These are phyloP conservation scores for Leptobrachium ailaonicum DNA, from an alignment of 2,113 vertebrate genomes.

Conservation along the genomic window DNA sequence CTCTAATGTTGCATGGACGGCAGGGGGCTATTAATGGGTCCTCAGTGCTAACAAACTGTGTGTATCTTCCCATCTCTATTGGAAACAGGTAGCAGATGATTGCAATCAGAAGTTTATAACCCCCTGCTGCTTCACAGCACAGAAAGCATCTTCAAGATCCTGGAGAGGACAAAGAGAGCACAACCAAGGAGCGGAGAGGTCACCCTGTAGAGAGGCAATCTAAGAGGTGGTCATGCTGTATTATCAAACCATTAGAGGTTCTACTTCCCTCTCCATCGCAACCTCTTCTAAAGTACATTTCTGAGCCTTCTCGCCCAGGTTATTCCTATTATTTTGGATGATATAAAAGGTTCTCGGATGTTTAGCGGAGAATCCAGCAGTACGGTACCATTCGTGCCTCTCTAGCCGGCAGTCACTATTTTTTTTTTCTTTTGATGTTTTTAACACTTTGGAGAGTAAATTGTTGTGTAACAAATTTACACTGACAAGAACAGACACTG, in stretches of 20 bases:
- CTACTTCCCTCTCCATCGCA: background rate
- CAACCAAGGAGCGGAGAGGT: background rate
- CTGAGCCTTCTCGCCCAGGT: no score
- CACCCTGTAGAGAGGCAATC: background rate
- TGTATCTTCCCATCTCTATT: conserved; percentile 31
- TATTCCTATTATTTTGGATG: no score
- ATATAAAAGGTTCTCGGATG: no score
- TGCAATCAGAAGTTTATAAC: conserved; percentile 37
- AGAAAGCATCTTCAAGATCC: conserved; percentile 10
- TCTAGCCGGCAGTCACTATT: no score
- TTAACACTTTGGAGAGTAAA: no score
- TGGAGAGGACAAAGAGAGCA: background rate
- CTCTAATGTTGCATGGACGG: background rate
- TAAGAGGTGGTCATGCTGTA: background rate
- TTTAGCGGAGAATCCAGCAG: no score
- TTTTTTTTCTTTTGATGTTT: no score
- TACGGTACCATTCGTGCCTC: no score
- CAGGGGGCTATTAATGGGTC: conserved; percentile 27
- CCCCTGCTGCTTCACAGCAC: conserved; percentile 27
- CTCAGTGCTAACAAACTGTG: conserved; percentile 6
- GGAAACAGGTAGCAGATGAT: conserved; percentile 41
- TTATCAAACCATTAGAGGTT: conserved; percentile 1
- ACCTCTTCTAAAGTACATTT: conserved; percentile 1
- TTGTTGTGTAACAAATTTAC: no score
- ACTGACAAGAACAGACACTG: no score